Percentiles rank a stretch among this genome's conserved stretches.
Evolutionary conservation across 2,797 vertebrate genomes (phyloP).

Genomic region (Rhincodon typus): DNA sequence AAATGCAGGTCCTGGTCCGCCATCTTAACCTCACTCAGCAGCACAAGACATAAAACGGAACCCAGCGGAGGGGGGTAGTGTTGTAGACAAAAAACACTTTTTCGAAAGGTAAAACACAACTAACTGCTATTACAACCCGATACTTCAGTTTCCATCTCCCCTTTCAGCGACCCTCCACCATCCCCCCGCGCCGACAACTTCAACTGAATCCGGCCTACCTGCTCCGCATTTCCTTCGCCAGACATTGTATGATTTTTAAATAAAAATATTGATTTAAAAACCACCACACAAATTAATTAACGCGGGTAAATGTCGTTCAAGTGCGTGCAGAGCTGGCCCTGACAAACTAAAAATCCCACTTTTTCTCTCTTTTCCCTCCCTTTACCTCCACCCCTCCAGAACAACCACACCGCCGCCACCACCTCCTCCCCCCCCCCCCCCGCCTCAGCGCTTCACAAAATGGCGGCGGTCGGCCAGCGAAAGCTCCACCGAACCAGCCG

Average conservation of each 20-base stretch:
- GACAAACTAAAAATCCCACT: not conserved
- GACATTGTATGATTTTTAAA: constrained; percentile 16
- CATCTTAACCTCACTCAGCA: not conserved
- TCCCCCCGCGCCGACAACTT: not conserved
- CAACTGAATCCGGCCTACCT: constrained; percentile 34
- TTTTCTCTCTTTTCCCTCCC: not conserved
- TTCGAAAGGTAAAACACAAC: not conserved
- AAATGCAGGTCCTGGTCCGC: not conserved
- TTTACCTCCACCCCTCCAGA: not conserved
- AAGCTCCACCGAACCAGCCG: not conserved
- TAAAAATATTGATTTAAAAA: not conserved
- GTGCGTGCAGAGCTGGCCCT: not conserved
- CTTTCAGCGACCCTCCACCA: not conserved
- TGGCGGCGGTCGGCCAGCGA: not conserved
- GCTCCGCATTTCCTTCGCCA: constrained; percentile 17
- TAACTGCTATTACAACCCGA: not conserved
- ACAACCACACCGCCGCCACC: too few species aligned
- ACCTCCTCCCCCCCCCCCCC: not conserved
- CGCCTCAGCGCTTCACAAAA: constrained; percentile 2
- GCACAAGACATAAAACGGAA: not conserved
- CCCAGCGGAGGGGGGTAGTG: not conserved
- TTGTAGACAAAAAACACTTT: too few species aligned
- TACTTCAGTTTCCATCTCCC: not conserved
- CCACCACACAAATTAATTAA: not conserved
- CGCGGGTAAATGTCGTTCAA: not conserved